These are phyloP conservation scores for Benitochromis conjunctus DNA, from an alignment of 2,113 vertebrate genomes.

Conservation along the genomic window DNA sequence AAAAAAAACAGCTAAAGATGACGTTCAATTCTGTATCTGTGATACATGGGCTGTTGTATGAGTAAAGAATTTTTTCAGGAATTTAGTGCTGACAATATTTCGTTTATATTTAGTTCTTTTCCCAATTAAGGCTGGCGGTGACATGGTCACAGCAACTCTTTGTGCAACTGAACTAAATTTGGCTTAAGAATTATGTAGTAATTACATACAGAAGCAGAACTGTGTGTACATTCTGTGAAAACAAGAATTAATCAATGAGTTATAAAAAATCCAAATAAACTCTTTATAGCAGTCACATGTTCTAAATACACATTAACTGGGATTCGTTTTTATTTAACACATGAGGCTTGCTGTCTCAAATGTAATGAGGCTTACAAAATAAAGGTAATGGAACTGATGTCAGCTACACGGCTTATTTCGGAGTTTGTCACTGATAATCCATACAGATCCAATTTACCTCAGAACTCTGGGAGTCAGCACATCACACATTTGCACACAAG, in stretches of 20 bases:
- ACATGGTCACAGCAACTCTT: background rate
- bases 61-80: background rate
- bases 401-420: background rate
- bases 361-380: background rate
- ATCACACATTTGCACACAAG: background rate
- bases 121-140: background rate
- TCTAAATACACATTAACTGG: background rate
- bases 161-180: background rate
- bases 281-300: background rate
- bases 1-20: accelerated
- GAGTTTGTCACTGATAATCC: background rate
- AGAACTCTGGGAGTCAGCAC: background rate
- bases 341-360: background rate
- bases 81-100: background rate
- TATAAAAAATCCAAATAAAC: background rate
- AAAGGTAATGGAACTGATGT: background rate
- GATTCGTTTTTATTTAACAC: background rate
- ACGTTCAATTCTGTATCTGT: background rate
- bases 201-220: background rate
- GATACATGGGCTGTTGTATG: background rate
- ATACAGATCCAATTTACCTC: background rate
- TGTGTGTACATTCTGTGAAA: background rate
- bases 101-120: background rate
- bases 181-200: background rate
- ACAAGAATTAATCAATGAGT: background rate